Percentiles rank a stretch among this genome's conserved stretches.
These are phyloP conservation scores for Thaumatotibia leucotreta DNA, from an alignment of 1,140 invertebrate species.

Conservation along the genomic window DNA sequence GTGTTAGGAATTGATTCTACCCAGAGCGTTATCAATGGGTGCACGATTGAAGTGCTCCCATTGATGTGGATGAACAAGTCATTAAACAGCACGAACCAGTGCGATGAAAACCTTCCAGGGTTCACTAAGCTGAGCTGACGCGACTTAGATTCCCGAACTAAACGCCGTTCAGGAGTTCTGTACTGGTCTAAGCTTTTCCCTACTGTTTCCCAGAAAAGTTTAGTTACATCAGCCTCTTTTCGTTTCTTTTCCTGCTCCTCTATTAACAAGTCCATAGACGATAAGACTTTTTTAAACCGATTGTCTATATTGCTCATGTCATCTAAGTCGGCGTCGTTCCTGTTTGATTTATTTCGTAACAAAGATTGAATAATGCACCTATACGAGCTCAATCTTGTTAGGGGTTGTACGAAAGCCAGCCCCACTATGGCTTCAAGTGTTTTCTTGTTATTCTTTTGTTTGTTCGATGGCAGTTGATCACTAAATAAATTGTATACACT, in stretches of 20 bases:
- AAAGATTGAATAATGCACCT: constrained; percentile 73
- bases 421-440: constrained; percentile 77
- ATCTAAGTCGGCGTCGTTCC: constrained; percentile 43
- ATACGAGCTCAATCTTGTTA: constrained; percentile 78
- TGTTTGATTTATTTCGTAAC: constrained; percentile 59
- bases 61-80: constrained; percentile 85
- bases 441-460: constrained; percentile 78
- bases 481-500: constrained; percentile 79
- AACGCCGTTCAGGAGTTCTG: constrained; percentile 81
- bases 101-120: constrained; percentile 81
- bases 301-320: constrained; percentile 51
- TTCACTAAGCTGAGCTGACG: constrained; percentile 83
- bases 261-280: constrained; percentile 79
- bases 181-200: constrained; percentile 82
- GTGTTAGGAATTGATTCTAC: constrained; percentile 79
- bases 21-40: constrained; percentile 88
- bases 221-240: constrained; percentile 83
- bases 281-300: constrained; percentile 65
- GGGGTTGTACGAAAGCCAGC: constrained; percentile 78
- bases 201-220: constrained; percentile 85
- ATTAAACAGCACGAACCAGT: constrained; percentile 87
- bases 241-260: constrained; percentile 80
- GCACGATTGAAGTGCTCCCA: constrained; percentile 79
- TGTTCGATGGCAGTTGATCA: constrained; percentile 74
- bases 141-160: constrained; percentile 86